A percentile compares a stretch with the other conserved stretches of the same genome.
Conservation (phyloP, 2,888 invertebrate species). For the Diarsia brunnea region DNA sequence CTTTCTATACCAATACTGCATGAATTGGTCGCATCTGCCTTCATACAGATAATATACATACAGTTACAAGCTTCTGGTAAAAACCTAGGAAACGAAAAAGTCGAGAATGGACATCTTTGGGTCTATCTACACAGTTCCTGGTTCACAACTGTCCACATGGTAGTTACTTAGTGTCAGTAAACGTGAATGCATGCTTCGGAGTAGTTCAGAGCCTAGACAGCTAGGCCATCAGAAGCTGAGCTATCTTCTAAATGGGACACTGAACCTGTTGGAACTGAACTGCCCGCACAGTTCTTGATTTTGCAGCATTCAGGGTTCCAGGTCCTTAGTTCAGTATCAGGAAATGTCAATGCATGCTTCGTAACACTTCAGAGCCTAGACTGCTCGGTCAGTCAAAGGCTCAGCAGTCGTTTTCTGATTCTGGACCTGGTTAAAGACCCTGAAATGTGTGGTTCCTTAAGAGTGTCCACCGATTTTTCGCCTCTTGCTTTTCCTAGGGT, state of each 20-base stretch:
- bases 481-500: constrained; percentile 13
- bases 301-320: background rate
- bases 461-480: background rate
- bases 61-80: constrained; percentile 45
- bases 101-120: background rate
- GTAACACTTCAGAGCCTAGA: background rate
- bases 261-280: too few species aligned
- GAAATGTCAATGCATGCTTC: constrained; percentile 12
- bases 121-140: background rate
- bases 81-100: constrained; percentile 15
- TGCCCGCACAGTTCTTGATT: background rate
- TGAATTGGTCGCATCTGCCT: constrained; percentile 63
- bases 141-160: background rate
- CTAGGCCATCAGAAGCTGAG: background rate
- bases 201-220: background rate
- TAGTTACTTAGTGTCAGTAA: background rate
- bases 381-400: background rate
- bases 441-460: background rate
- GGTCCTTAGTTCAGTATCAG: background rate
- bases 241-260: too few species aligned
- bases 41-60: constrained; percentile 52
- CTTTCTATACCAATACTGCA: constrained; percentile 65
- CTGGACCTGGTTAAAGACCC: background rate
- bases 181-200: constrained; percentile 9
- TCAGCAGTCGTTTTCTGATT: background rate